These are phyloP conservation scores for Pocillopora verrucosa DNA, from an alignment of 64 coral and sea anemone species.

Conservation along the genomic window DNA sequence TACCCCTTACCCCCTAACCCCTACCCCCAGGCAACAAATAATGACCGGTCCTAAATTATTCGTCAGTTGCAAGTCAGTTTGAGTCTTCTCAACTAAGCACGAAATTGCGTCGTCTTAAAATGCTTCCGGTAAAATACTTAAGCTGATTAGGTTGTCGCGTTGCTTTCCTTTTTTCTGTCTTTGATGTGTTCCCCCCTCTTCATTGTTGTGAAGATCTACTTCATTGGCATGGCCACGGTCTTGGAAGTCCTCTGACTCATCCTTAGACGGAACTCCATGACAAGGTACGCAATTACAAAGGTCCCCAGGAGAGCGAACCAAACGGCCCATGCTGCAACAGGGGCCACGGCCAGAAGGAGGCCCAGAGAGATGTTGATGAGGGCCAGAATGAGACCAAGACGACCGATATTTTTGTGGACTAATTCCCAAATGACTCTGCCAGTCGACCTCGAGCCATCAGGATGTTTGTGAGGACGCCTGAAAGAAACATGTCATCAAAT, in stretches of 20 bases:
- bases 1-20: too few species aligned
- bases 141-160: too few species aligned
- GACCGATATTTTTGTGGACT: constrained; percentile 80
- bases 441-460: constrained; percentile 46
- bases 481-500: constrained; percentile 1
- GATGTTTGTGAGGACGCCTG: constrained; percentile 88
- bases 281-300: constrained; percentile 48
- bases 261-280: constrained; percentile 75
- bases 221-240: constrained; percentile 39
- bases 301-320: constrained; percentile 76
- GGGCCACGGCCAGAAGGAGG: constrained; percentile 82
- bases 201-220: background rate
- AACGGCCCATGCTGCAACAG: constrained; percentile 66
- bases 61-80: too few species aligned
- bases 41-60: too few species aligned
- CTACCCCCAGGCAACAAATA: too few species aligned
- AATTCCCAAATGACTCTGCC: constrained; percentile 86
- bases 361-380: constrained; percentile 93
- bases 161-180: too few species aligned
- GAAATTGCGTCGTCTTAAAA: too few species aligned
- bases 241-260: constrained; percentile 15
- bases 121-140: too few species aligned
- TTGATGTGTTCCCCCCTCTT: too few species aligned
- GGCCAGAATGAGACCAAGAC: constrained; percentile 79
- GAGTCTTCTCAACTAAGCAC: too few species aligned